Evolutionary conservation across 2,797 vertebrate species (phyloP).

Genomic region (Tachyglossus aculeatus): DNA sequence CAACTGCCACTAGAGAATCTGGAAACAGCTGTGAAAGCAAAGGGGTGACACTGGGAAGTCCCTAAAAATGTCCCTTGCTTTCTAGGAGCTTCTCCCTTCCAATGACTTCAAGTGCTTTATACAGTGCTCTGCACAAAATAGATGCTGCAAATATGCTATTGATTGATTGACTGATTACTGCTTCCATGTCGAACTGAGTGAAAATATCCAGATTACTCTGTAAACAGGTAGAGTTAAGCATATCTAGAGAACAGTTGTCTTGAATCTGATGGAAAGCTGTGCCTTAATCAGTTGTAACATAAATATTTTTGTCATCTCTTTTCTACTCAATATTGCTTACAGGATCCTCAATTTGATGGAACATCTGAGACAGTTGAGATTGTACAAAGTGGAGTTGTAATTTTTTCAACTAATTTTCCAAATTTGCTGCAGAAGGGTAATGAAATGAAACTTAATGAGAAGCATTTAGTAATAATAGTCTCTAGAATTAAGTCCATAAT

Average conservation of each 20-base stretch:
- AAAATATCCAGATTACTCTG: not conserved
- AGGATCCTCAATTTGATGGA: not conserved
- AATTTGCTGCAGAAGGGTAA: conserved; percentile 23
- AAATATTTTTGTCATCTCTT: not conserved
- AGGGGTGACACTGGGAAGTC: not conserved
- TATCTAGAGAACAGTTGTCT: no score
- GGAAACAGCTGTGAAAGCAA: conserved; percentile 18
- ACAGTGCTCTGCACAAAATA: no score
- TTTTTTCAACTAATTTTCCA: not conserved
- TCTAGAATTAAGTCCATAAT: conserved; percentile 42
- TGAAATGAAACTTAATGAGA: conserved; percentile 25
- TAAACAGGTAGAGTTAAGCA: not conserved
- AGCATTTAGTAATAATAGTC: conserved; percentile 41
- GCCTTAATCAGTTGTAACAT: no score
- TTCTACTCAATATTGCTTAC: not conserved
- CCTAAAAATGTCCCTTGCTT: no score
- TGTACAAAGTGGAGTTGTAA: not conserved
- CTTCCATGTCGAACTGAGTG: conserved; percentile 4
- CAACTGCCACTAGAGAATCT: conserved; percentile 23
- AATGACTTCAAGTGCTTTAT: no score
- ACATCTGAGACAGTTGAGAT: not conserved
- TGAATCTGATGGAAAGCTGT: no score
- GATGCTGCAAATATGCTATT: no score
- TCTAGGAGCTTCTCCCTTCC: no score
- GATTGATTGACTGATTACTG: no score